Percentiles rank a stretch among this genome's conserved stretches.
Evolutionary conservation across 2,113 vertebrate genomes (phyloP).

Genomic region (Cromileptes altivelis): DNA sequence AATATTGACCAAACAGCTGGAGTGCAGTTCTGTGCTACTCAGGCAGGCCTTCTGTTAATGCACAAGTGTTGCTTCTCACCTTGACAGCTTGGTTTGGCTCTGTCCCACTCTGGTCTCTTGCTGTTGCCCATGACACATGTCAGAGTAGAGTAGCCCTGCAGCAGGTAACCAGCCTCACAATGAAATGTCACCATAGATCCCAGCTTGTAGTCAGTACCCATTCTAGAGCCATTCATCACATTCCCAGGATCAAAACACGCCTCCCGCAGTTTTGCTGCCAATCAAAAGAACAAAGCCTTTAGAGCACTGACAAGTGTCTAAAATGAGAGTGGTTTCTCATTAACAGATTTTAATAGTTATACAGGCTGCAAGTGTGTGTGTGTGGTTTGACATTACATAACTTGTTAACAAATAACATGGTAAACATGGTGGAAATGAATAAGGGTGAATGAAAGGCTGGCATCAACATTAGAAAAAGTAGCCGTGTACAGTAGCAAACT

Average conservation of each 20-base stretch:
- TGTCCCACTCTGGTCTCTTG: constrained; percentile 97
- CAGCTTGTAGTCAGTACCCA: constrained; percentile 97
- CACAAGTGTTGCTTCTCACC: constrained; percentile 82
- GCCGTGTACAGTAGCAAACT: constrained; percentile 6
- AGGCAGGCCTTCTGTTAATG: constrained; percentile 31
- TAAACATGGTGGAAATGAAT: constrained; percentile 28
- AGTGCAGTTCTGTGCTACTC: constrained; percentile 33
- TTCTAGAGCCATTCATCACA: constrained; percentile 97
- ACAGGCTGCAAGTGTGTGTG: background rate
- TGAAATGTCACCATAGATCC: constrained; percentile 98
- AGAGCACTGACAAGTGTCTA: constrained; percentile 19
- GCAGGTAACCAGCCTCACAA: constrained; percentile 95
- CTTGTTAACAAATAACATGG: constrained; percentile 7
- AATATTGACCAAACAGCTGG: constrained; percentile 47
- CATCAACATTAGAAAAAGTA: constrained; percentile 26
- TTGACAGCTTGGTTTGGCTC: constrained; percentile 94
- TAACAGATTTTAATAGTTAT: background rate
- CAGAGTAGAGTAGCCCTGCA: constrained; percentile 97
- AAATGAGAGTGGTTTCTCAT: constrained; percentile 5
- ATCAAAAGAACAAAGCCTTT: constrained; percentile 55
- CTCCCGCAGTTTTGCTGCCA: constrained; percentile 96
- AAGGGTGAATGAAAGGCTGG: constrained; percentile 9
- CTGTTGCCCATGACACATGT: constrained; percentile 98
- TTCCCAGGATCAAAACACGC: constrained; percentile 98
- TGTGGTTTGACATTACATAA: constrained; percentile 23